phyloP scores from a whole-genome alignment of 2,888 invertebrate species.

The Drosophila pseudotakahashii region DNA sequence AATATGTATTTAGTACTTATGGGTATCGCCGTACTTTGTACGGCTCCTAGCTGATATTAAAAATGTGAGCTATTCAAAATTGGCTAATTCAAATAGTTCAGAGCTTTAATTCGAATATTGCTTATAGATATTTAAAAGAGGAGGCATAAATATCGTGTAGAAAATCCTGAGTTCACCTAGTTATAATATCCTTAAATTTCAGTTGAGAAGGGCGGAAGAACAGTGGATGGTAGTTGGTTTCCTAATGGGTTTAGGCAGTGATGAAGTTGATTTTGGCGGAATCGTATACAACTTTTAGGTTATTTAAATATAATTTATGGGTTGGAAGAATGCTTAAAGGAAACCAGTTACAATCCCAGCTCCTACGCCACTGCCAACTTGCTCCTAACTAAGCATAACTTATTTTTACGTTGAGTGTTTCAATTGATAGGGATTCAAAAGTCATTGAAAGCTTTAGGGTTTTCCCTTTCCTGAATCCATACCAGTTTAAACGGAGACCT shows the following conservation, averaged over 20 bases:
- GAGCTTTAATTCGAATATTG: slow-evolving; percentile 61
- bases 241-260: slow-evolving; percentile 21
- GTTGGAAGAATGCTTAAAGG: neutral
- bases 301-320: neutral
- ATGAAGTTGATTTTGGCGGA: slow-evolving; percentile 2
- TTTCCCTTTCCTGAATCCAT: slow-evolving; percentile 3
- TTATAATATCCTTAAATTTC: slow-evolving; percentile 28
- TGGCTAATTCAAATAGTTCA: slow-evolving; percentile 45
- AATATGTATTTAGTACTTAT: slow-evolving; percentile 7
- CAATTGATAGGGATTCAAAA: slow-evolving; percentile 12
- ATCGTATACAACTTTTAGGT: slow-evolving; percentile 8
- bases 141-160: slow-evolving; percentile 46
- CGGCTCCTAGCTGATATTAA: slow-evolving; percentile 65
- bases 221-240: slow-evolving; percentile 3
- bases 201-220: neutral
- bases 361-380: slow-evolving; percentile 4
- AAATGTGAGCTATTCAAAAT: slow-evolving; percentile 54
- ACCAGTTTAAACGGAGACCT: slow-evolving; percentile 29
- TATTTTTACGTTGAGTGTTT: slow-evolving; percentile 18
- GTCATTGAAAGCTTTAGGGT: neutral
- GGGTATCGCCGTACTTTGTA: slow-evolving; percentile 75
- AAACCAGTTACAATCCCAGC: slow-evolving; percentile 12
- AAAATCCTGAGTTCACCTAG: slow-evolving; percentile 73
- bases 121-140: slow-evolving; percentile 42
- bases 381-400: slow-evolving; percentile 23